phyloP scores from a whole-genome alignment of 1,140 invertebrate genomes.

The Ericerus pela region DNA sequence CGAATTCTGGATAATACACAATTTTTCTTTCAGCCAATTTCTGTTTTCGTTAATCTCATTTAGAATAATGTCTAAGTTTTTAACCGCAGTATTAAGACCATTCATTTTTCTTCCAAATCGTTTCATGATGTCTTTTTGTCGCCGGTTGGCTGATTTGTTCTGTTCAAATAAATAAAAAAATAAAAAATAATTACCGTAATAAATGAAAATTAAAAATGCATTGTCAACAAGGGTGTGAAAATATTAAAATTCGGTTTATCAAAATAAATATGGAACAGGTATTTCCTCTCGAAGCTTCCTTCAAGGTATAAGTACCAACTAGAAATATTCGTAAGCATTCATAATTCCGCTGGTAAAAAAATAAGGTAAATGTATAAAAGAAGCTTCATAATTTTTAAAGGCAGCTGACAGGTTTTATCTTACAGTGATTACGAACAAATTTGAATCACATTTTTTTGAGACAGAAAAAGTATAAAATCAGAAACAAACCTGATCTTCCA shows the following conservation, averaged over 20 bases:
- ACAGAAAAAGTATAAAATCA: conserved; percentile 17
- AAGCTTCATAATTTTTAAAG: too few relatives aligned
- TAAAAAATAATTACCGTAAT: conserved; percentile 6
- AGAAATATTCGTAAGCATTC: too few relatives aligned
- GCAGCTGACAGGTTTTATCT: too few relatives aligned
- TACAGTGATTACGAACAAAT: too few relatives aligned
- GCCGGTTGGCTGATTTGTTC: conserved; percentile 63
- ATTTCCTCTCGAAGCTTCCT: too few relatives aligned
- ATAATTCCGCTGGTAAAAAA: too few relatives aligned
- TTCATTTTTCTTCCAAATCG: conserved; percentile 67
- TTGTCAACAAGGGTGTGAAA: too few relatives aligned
- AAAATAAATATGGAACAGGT: too few relatives aligned
- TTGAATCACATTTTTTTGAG: neutral
- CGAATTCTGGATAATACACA: conserved; percentile 46
- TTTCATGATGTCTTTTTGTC: conserved; percentile 66
- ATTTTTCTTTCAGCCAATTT: conserved; percentile 64
- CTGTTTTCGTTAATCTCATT: conserved; percentile 56
- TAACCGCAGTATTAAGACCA: conserved; percentile 60
- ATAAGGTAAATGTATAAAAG: too few relatives aligned
- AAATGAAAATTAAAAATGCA: neutral
- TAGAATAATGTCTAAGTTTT: conserved; percentile 49
- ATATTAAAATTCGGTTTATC: too few relatives aligned
- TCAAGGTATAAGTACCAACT: too few relatives aligned
- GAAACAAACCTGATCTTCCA: conserved; percentile 58
- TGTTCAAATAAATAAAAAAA: conserved; percentile 30